Percentiles rank a stretch among this genome's conserved stretches.
Evolutionary conservation across 2,797 vertebrate genomes (phyloP).

Genomic region (Neosalanx taihuensis): DNA sequence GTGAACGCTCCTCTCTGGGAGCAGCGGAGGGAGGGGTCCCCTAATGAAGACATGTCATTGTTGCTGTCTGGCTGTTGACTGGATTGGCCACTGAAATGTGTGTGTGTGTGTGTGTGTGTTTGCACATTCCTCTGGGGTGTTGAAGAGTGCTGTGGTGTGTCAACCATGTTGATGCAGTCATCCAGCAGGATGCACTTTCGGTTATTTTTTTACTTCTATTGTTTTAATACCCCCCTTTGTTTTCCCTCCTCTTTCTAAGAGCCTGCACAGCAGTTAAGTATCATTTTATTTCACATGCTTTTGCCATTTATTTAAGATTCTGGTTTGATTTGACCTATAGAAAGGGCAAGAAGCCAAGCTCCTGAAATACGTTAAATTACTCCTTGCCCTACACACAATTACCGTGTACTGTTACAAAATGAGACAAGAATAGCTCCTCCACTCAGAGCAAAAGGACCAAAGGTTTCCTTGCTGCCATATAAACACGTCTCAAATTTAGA

Average conservation of each 20-base stretch:
- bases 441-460: constrained; percentile 5
- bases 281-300: constrained; percentile 2
- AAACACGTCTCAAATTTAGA: too few relatives aligned
- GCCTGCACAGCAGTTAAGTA: neutral
- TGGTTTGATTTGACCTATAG: neutral
- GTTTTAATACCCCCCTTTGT: too few relatives aligned
- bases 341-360: neutral
- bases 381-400: constrained; percentile 10
- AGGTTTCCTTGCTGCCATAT: constrained; percentile 7
- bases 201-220: too few relatives aligned
- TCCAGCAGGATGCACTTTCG: too few relatives aligned
- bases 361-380: constrained; percentile 10
- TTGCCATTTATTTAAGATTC: constrained; percentile 22
- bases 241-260: too few relatives aligned
- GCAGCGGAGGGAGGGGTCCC: constrained; percentile 64
- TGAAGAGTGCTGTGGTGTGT: constrained; percentile 63
- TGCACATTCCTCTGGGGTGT: neutral
- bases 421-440: constrained; percentile 14
- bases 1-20: constrained; percentile 58
- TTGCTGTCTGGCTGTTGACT: constrained; percentile 52
- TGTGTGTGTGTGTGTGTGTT: neutral
- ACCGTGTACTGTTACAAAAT: constrained; percentile 2
- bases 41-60: constrained; percentile 72
- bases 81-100: constrained; percentile 6
- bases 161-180: constrained; percentile 11